phyloP scores from a whole-genome alignment of 2,888 invertebrate species.

The Ectemnius continuus region DNA sequence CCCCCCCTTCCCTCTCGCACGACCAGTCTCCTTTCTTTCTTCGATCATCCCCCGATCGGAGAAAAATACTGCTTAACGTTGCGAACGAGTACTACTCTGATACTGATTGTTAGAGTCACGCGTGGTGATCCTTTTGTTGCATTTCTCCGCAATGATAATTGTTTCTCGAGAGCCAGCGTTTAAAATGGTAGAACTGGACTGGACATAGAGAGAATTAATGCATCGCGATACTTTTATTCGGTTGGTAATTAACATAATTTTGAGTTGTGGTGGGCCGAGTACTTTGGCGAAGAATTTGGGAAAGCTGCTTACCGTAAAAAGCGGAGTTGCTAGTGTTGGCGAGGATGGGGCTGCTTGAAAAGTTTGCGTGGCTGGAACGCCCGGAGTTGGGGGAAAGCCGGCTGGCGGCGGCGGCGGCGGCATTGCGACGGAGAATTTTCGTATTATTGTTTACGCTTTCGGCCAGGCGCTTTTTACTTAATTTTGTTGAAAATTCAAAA shows the following conservation, averaged over 20 bases:
- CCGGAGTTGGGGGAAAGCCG: not conserved
- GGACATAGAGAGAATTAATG: not conserved
- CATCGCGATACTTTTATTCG: constrained; percentile 17
- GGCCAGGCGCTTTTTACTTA: constrained; percentile 9
- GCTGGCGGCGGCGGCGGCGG: not conserved
- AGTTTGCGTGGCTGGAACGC: not conserved
- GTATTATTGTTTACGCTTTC: constrained; percentile 11
- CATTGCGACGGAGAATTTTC: constrained; percentile 11
- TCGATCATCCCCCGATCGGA: constrained; percentile 3
- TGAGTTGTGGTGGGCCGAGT: constrained; percentile 9
- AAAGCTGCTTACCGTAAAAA: constrained; percentile 27
- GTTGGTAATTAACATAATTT: constrained; percentile 38
- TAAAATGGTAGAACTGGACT: not conserved
- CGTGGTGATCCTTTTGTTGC: no score
- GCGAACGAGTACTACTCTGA: constrained; percentile 5
- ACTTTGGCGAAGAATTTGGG: constrained; percentile 18
- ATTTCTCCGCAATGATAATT: no score
- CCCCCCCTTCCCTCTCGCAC: not conserved
- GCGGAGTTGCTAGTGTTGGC: not conserved
- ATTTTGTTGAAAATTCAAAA: constrained; percentile 17
- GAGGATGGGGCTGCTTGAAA: not conserved
- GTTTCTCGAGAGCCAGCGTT: not conserved
- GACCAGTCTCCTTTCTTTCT: not conserved
- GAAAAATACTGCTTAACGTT: constrained; percentile 19
- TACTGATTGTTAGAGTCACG: no score